Percentiles rank a stretch among this genome's conserved stretches.
These are phyloP conservation scores for Tonatia bakeri DNA, from an alignment of 2,113 vertebrate genomes.

Conservation along the genomic window DNA sequence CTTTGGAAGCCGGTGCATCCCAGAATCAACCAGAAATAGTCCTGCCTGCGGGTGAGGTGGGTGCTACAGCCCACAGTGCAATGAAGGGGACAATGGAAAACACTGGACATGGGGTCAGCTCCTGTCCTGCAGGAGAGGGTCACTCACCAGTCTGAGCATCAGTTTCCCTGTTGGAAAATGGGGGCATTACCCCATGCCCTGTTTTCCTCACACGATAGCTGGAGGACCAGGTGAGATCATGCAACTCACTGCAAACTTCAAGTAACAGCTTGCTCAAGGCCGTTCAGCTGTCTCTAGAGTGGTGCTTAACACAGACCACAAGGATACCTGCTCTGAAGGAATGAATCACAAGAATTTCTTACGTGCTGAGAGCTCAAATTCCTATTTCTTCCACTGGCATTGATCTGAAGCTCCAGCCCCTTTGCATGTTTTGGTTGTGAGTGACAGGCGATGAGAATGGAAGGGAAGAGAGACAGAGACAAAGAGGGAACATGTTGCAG, in stretches of 20 bases:
- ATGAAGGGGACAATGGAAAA: neutral
- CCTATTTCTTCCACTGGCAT: neutral
- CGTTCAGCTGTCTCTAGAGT: neutral
- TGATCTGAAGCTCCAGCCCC: neutral
- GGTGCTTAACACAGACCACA: no score
- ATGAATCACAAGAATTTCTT: neutral
- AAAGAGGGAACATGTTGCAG: no score
- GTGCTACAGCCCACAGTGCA: neutral
- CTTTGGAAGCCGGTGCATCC: neutral
- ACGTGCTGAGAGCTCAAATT: neutral
- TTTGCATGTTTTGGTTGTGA: neutral
- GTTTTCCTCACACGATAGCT: neutral
- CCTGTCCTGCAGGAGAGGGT: neutral
- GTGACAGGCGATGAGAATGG: neutral
- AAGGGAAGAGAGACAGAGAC: neutral
- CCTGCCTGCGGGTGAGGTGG: no score
- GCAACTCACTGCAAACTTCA: neutral
- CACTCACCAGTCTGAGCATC: neutral
- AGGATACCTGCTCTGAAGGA: neutral
- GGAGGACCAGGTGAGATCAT: neutral
- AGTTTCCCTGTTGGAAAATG: neutral
- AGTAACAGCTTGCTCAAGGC: neutral
- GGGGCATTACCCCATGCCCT: fast-evolving
- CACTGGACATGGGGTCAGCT: neutral
- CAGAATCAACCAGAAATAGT: neutral